phyloP scores from a whole-genome alignment of 2,888 invertebrate species.

The Cheilosia urbana region DNA sequence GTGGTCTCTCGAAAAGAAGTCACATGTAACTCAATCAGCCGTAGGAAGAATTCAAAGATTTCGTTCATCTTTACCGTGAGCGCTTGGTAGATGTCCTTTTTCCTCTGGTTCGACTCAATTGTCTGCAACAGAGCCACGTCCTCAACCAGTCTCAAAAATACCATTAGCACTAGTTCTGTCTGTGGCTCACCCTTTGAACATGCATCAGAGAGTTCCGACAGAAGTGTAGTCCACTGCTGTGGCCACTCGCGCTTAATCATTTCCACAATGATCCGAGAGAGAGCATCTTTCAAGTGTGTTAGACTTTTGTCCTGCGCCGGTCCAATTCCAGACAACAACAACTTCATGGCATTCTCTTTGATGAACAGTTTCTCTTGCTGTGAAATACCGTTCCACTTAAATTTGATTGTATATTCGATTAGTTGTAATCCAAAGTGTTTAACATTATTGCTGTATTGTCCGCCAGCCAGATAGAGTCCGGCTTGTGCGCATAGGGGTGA shows the following conservation, averaged over 20 bases:
- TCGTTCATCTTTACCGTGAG: conserved; percentile 94
- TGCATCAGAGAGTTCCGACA: conserved; percentile 92
- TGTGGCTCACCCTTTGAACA: conserved; percentile 93
- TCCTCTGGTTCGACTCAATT: conserved; percentile 92
- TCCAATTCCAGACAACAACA: conserved; percentile 90
- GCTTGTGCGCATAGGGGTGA: conserved; percentile 95
- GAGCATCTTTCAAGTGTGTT: conserved; percentile 92
- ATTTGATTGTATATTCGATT: conserved; percentile 96
- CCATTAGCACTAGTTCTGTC: conserved; percentile 94
- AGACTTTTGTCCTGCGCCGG: conserved; percentile 87
- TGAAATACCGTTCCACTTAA: conserved; percentile 95
- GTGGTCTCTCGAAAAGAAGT: conserved; percentile 89
- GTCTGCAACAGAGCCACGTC: conserved; percentile 96
- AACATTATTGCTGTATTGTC: conserved; percentile 90
- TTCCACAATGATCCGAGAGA: conserved; percentile 96
- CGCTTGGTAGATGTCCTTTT: conserved; percentile 95
- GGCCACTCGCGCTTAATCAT: conserved; percentile 99
- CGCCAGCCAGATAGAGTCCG: conserved; percentile 91
- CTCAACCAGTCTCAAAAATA: conserved; percentile 95
- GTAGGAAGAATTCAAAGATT: conserved; percentile 93
- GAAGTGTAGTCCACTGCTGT: conserved; percentile 95
- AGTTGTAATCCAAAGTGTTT: conserved; percentile 96
- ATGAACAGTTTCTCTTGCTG: conserved; percentile 95
- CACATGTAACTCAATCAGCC: conserved; percentile 92
- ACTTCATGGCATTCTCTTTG: conserved; percentile 95